Conservation (phyloP, 2,113 vertebrate species). For the Microtus montanus region DNA sequence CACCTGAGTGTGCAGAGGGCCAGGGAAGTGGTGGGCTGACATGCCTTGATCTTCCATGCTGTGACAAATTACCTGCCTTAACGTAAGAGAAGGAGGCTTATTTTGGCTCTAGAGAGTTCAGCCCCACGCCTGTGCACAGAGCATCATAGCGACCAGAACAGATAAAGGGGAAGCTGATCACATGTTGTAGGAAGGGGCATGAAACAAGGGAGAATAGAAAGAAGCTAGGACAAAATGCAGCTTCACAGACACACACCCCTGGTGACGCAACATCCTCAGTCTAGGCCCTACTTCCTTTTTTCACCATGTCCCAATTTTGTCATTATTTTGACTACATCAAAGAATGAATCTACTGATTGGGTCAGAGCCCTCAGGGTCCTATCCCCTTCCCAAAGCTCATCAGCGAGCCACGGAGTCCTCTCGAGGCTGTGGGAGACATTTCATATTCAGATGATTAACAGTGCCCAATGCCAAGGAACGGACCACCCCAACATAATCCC, state of each 20-base stretch:
- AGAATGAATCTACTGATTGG: not conserved
- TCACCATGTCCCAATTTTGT: too few relatives aligned
- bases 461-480: not conserved
- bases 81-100: not conserved
- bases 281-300: not conserved
- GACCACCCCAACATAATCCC: fast-evolving
- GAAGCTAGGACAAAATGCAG: not conserved
- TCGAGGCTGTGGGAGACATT: not conserved
- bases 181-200: not conserved
- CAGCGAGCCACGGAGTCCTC: not conserved
- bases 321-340: not conserved
- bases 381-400: not conserved
- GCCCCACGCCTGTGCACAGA: not conserved
- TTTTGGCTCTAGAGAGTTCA: not conserved
- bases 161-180: not conserved
- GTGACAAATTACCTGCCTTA: not conserved
- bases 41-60: not conserved
- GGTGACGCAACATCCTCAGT: not conserved
- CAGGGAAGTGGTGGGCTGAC: not conserved
- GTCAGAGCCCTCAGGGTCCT: not conserved
- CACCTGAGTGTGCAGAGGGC: not conserved
- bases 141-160: not conserved
- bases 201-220: not conserved
- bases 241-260: not conserved
- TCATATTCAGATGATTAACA: not conserved